Percentiles rank a stretch among this genome's conserved stretches.
These are phyloP conservation scores for Gopherus evgoodei DNA, from an alignment of 2,113 vertebrate genomes.

Conservation along the genomic window DNA sequence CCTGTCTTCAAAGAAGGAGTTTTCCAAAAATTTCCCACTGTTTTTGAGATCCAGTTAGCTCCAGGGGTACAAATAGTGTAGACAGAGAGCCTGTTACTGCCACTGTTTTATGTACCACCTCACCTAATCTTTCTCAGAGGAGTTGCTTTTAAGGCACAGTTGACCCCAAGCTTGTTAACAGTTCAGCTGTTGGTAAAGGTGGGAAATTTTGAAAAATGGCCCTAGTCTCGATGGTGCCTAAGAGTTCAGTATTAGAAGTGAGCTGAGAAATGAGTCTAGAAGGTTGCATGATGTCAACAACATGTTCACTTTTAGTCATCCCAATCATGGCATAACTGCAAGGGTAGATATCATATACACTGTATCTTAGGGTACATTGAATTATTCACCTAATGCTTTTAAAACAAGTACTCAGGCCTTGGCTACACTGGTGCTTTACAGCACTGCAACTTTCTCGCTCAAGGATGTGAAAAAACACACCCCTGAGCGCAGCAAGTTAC, in stretches of 20 bases:
- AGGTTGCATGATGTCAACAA: neutral
- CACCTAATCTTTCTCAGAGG: neutral
- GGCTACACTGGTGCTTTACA: too few species aligned
- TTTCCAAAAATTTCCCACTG: neutral
- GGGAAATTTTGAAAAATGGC: neutral
- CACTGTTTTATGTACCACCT: neutral
- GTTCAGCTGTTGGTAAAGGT: rapidly evolving
- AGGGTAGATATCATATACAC: neutral
- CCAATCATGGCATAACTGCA: neutral
- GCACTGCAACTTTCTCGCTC: too few species aligned
- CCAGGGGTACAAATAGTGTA: neutral
- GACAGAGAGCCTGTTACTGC: neutral
- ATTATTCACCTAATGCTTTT: neutral
- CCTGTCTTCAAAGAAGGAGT: neutral
- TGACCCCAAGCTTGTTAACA: too few species aligned
- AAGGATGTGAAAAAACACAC: too few species aligned
- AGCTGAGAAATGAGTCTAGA: neutral
- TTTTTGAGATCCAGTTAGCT: neutral
- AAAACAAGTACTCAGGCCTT: neutral
- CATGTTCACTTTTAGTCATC: neutral
- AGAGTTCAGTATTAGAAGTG: neutral
- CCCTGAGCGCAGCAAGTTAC: too few species aligned
- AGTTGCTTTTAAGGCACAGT: too few species aligned
- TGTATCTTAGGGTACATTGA: neutral
- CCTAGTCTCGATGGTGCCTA: neutral